Evolutionary conservation across 2,797 vertebrate species (phyloP).

Genomic region (Tiaroga cobitis): DNA sequence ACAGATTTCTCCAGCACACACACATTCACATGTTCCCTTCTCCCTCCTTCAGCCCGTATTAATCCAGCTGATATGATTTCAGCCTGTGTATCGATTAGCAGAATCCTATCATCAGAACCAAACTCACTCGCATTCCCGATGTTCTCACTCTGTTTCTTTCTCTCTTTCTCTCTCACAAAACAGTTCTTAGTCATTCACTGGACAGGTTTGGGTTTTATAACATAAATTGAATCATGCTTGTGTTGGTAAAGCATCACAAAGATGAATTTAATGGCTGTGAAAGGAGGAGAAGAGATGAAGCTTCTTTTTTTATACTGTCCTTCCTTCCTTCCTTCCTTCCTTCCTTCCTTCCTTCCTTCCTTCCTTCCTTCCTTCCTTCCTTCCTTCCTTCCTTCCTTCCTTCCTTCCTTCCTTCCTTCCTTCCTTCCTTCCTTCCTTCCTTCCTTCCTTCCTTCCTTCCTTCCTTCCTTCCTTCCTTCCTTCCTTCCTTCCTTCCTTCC

Average conservation of each 20-base stretch:
- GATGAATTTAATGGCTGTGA: conserved; percentile 13
- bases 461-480: background rate
- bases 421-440: background rate
- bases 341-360: background rate
- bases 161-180: background rate
- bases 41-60: background rate
- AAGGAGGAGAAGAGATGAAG: background rate
- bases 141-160: background rate
- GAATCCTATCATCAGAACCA: conserved; percentile 23
- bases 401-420: no score
- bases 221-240: background rate
- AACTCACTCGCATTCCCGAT: background rate
- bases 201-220: background rate
- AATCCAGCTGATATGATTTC: conserved; percentile 50
- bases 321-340: background rate
- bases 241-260: conserved; percentile 13
- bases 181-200: conserved; percentile 19
- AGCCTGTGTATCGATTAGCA: conserved; percentile 67
- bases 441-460: background rate
- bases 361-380: background rate
- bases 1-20: background rate
- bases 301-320: background rate
- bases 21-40: background rate
- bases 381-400: background rate
- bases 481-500: background rate